Percentiles rank a stretch among this genome's conserved stretches.
Evolutionary conservation across 2,888 invertebrate species (phyloP).

Genomic region (Chrysolina oricalcia): DNA sequence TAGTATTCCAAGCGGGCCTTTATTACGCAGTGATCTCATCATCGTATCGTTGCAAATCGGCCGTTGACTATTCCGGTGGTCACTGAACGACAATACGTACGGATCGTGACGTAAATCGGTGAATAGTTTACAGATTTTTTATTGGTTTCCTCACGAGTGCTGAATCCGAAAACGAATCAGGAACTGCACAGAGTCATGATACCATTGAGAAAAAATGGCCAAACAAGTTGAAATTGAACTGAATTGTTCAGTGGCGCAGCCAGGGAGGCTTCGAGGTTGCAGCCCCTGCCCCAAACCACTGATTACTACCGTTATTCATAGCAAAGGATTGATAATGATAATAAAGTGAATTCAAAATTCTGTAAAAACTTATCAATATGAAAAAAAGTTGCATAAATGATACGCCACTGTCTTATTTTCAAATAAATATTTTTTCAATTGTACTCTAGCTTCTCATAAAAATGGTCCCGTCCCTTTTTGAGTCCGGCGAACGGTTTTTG

Average conservation of each 20-base stretch:
- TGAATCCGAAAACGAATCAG: neutral
- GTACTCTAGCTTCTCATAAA: no score
- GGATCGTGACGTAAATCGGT: conserved; percentile 57
- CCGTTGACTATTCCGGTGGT: conserved; percentile 59
- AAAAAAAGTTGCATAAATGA: no score
- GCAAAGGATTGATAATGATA: no score
- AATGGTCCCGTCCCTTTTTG: no score
- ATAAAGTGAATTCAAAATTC: no score
- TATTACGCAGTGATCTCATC: conserved; percentile 60
- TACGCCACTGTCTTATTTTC: no score
- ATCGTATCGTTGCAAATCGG: conserved; percentile 61
- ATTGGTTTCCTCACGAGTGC: neutral
- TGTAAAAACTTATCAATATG: no score
- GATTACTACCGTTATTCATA: no score
- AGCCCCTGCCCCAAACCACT: no score
- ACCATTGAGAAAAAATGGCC: neutral
- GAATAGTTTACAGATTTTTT: conserved; percentile 45
- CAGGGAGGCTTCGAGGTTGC: neutral
- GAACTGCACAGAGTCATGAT: neutral
- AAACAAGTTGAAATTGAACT: neutral
- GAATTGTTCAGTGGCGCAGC: neutral
- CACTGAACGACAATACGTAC: conserved; percentile 53
- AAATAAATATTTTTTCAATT: no score
- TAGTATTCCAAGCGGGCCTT: conserved; percentile 58
- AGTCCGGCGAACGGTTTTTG: no score